Evolutionary conservation across 2,888 invertebrate species (phyloP).

Genomic region (Ligdia adustata): DNA sequence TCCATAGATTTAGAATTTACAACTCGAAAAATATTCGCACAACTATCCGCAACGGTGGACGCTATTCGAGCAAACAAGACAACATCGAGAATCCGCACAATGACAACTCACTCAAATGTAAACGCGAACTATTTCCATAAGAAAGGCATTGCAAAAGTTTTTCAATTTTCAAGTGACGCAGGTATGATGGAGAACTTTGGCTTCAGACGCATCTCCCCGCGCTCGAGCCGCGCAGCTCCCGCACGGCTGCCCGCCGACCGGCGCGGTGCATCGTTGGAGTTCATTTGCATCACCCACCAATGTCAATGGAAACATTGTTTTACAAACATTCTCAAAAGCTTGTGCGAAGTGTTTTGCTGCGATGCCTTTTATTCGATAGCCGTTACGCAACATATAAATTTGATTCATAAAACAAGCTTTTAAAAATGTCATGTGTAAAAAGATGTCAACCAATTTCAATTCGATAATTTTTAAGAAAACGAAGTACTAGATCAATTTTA

Average conservation of each 20-base stretch:
- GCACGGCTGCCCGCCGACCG: conserved; percentile 21
- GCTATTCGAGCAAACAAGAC: conserved; percentile 46
- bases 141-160: conserved; percentile 82
- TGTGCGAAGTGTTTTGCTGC: neutral
- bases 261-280: conserved; percentile 39
- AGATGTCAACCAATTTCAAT: no score
- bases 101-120: conserved; percentile 81
- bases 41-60: conserved; percentile 5
- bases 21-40: conserved; percentile 11
- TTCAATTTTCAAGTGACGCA: conserved; percentile 84
- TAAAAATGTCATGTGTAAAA: no score
- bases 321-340: conserved; percentile 13
- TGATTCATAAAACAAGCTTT: no score
- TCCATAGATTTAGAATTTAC: conserved; percentile 21
- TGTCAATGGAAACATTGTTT: conserved; percentile 32
- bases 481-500: no score
- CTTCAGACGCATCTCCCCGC: conserved; percentile 58
- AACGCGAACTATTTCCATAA: conserved; percentile 81
- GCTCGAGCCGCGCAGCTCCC: neutral
- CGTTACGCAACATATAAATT: no score
- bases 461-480: no score
- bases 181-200: conserved; percentile 80
- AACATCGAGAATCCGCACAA: conserved; percentile 72
- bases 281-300: conserved; percentile 34
- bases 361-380: neutral